phyloP scores from a whole-genome alignment of 2,797 vertebrate genomes.

The Galago senegalensis region DNA sequence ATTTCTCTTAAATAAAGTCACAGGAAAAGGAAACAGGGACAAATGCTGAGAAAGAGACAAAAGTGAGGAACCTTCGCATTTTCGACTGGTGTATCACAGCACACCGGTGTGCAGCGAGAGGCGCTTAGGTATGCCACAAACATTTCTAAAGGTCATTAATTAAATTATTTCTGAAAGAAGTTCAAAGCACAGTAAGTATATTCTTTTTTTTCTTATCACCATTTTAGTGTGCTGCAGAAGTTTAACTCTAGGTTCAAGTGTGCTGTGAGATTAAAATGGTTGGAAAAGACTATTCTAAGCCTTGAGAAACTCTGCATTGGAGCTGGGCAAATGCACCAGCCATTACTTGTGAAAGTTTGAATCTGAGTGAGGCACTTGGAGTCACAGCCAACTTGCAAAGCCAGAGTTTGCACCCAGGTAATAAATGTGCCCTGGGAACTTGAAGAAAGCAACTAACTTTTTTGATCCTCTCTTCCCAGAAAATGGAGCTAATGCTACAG shows the following conservation, averaged over 20 bases:
- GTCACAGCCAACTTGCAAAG: not conserved
- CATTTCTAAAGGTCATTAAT: no score
- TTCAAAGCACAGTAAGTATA: no score
- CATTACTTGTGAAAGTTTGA: not conserved
- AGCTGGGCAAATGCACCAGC: not conserved
- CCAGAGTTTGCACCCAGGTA: not conserved
- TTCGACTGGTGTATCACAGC: no score
- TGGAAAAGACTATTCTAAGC: no score
- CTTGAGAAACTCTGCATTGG: not conserved
- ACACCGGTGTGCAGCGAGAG: no score
- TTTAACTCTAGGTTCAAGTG: no score
- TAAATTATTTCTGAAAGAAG: no score
- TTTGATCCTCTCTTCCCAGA: not conserved
- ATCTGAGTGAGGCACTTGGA: fast-evolving
- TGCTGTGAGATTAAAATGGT: no score
- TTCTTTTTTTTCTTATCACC: no score
- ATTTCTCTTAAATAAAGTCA: not conserved
- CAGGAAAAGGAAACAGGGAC: not conserved
- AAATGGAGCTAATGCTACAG: not conserved
- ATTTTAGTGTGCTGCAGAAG: no score
- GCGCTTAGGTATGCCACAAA: no score
- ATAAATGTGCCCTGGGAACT: not conserved
- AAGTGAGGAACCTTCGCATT: not conserved
- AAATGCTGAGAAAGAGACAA: not conserved
- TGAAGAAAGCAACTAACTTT: not conserved